These are phyloP conservation scores for Hydraecia micacea DNA, from an alignment of 2,888 invertebrate genomes.

Conservation along the genomic window DNA sequence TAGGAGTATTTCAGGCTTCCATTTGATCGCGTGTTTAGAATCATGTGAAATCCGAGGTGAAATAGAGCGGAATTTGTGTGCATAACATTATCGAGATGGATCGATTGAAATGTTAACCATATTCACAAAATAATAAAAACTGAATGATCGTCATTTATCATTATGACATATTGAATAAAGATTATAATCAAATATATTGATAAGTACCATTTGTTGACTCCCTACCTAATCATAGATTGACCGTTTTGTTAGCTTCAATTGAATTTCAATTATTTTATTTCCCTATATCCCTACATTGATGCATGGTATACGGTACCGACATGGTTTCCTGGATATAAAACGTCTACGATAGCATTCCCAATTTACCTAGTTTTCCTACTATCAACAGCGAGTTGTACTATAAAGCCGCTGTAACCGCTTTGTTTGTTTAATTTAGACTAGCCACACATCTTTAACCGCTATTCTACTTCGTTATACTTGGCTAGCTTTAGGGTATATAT, in stretches of 20 bases:
- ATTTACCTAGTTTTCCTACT: constrained; percentile 39
- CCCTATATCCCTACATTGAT: neutral
- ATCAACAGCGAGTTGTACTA: constrained; percentile 41
- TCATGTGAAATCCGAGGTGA: constrained; percentile 46
- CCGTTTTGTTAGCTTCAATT: neutral
- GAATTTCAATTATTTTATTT: neutral
- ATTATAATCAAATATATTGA: neutral
- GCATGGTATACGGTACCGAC: neutral
- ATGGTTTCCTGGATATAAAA: constrained; percentile 38
- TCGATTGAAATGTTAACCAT: constrained; percentile 42
- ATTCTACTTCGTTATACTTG: constrained; percentile 30
- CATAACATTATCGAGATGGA: constrained; percentile 53
- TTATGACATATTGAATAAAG: neutral
- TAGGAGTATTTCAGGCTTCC: constrained; percentile 38
- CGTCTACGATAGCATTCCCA: constrained; percentile 26
- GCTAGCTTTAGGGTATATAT: constrained; percentile 18
- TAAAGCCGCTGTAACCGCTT: constrained; percentile 46
- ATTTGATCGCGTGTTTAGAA: constrained; percentile 51
- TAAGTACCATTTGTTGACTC: neutral
- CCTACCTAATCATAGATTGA: neutral
- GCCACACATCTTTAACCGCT: constrained; percentile 54
- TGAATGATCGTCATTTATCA: neutral
- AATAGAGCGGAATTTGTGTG: constrained; percentile 47
- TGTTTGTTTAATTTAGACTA: constrained; percentile 58
- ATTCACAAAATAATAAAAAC: constrained; percentile 11